Base-by-base conservation (phyloP, 2,797 vertebrate genomes). In the Aldrovandia affinis region DNA sequence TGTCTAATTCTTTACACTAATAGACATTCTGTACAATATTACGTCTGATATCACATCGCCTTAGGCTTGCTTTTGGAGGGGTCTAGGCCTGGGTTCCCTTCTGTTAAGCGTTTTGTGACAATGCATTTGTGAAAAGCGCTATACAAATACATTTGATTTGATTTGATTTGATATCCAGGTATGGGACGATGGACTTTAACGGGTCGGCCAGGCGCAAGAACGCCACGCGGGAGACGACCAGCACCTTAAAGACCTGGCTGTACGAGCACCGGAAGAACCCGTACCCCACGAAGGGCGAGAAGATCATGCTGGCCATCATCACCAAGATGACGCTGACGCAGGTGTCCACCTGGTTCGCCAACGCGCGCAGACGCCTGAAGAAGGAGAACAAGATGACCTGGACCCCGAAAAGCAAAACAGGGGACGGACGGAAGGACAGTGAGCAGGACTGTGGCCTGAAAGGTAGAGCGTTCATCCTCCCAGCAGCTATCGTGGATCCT, bases 231-330 rank as follows among this genome's bases (percentile, higher is more conserved):
- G 98, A 99, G 89, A 99, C 97, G 84, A 99, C 98, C 15, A 98
- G 97, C 92, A 99, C 97, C 0, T 96, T 99, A 73, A 99, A 99
- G 92, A 97, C 98, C 5, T 99, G 98, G 98, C 88, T 99, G 83
- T 97, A 98, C 1, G 97, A 97, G 85, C 97, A 97, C 89, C 94
- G 95, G 42, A 97, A 97, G 87, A 97, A 97, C 89, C 96, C 97
- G 2, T 97, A 97, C 85, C 96, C 97, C 77, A 97, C 97, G 81
- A 97, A 97, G 88, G 96, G 97, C 0, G 97, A 97, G 89, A 97
- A 97, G 86, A 97, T 97, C 92, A 97, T 97, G 96, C 89, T 97
- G 93, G 97, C 97, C 89, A 97, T 97, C 90, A 97, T 97, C 91
- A 97, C 97, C 90, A 97, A 97, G 89, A 97, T 97, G 97, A 97